A percentile compares a stretch with the other conserved stretches of the same genome.
These are phyloP conservation scores for Oreamnos americanus DNA, from an alignment of 2,113 vertebrate genomes.

Conservation along the genomic window DNA sequence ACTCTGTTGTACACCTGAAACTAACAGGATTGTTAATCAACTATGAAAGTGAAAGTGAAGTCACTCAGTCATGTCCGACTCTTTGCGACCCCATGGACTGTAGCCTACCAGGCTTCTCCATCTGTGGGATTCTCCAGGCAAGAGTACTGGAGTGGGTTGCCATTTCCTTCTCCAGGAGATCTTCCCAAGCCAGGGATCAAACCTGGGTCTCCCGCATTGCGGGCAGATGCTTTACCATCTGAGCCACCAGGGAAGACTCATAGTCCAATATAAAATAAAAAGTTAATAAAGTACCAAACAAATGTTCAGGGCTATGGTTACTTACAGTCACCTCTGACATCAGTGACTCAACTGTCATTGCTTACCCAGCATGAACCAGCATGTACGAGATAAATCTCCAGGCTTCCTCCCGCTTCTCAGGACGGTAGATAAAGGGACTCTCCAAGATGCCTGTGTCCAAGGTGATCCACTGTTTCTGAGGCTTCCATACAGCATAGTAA, in stretches of 20 bases:
- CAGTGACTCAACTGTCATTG: background rate
- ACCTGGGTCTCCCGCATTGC: no score
- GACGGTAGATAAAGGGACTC: slow-evolving; percentile 87
- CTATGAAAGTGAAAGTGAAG: no score
- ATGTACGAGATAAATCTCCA: slow-evolving; percentile 95
- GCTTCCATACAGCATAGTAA: slow-evolving; percentile 93
- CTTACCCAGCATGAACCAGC: slow-evolving; percentile 95
- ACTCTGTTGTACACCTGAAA: background rate
- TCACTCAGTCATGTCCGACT: no score
- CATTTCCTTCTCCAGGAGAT: no score
- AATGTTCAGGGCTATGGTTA: background rate
- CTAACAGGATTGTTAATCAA: background rate
- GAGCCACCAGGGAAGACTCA: no score
- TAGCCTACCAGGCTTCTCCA: no score
- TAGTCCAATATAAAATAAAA: background rate
- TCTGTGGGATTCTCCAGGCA: no score
- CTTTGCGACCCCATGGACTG: no score
- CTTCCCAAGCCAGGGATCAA: no score
- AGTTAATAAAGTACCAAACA: background rate
- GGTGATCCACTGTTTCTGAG: slow-evolving; percentile 92
- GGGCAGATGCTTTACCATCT: no score
- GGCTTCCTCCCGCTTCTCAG: slow-evolving; percentile 83
- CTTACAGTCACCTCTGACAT: background rate
- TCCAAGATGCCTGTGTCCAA: slow-evolving; percentile 84
- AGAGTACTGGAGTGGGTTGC: no score